phyloP scores from a whole-genome alignment of 2,888 invertebrate genomes.

The Ferrisia virgata region DNA sequence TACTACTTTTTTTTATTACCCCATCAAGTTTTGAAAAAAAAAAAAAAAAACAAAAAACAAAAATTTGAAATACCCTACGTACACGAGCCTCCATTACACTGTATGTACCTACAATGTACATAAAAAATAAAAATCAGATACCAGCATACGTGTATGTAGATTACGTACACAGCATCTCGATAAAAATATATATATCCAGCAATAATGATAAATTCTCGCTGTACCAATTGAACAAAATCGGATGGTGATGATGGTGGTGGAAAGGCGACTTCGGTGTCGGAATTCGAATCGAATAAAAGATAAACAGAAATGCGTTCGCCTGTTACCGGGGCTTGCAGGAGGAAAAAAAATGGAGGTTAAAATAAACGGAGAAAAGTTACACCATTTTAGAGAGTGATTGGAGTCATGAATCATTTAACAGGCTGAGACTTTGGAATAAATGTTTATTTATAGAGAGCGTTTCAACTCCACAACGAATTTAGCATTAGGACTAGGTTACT shows the following conservation, averaged over 20 bases:
- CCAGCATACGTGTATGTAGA: no score
- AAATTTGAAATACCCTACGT: no score
- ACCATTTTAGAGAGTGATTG: constrained; percentile 38
- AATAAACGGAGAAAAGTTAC: constrained; percentile 26
- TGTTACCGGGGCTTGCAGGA: neutral
- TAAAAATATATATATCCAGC: no score
- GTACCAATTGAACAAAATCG: constrained; percentile 15
- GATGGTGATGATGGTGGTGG: neutral
- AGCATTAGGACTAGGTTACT: constrained; percentile 35
- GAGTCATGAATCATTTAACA: constrained; percentile 40
- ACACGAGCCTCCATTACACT: no score
- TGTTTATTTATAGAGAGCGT: constrained; percentile 40
- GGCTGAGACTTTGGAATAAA: constrained; percentile 36
- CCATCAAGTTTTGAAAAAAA: no score
- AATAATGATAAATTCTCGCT: constrained; percentile 1
- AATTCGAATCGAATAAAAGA: neutral
- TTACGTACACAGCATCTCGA: no score
- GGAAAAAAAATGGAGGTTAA: neutral
- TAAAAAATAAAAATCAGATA: no score
- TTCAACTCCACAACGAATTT: constrained; percentile 31
- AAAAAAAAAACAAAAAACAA: no score
- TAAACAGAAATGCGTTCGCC: neutral
- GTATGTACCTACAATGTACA: no score
- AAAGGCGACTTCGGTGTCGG: neutral
- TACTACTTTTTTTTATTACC: no score